A percentile compares a stretch with the other conserved stretches of the same genome.
Conservation (phyloP, 2,888 invertebrate genomes). For the Amiota minor region DNA sequence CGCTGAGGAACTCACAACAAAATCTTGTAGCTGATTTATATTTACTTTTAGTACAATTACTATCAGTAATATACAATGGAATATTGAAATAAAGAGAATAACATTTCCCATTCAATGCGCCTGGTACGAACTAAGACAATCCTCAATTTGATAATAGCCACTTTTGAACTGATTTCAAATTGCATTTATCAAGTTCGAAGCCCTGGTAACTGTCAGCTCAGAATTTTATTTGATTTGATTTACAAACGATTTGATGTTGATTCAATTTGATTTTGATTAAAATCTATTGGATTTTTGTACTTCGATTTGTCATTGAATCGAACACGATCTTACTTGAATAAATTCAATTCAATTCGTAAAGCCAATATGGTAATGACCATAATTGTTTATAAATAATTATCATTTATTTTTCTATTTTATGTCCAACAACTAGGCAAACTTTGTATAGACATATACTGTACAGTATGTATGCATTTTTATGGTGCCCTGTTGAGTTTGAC, state of each 20-base stretch:
- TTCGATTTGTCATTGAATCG: constrained; percentile 10
- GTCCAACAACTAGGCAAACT: neutral
- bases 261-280: neutral
- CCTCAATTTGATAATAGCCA: neutral
- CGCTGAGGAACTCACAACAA: too few species aligned
- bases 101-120: too few species aligned
- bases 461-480: neutral
- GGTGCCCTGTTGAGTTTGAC: constrained; percentile 36
- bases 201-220: neutral
- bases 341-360: constrained; percentile 40
- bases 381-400: constrained; percentile 62
- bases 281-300: neutral
- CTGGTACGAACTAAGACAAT: too few species aligned
- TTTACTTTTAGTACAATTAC: too few species aligned
- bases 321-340: constrained; percentile 49
- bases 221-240: constrained; percentile 34
- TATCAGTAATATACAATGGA: neutral
- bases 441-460: neutral
- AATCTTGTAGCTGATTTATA: too few species aligned
- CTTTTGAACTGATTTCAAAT: constrained; percentile 24
- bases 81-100: neutral
- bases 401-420: constrained; percentile 33
- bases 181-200: too few species aligned
- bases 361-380: constrained; percentile 52
- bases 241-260: neutral